These are phyloP conservation scores for Palythoa grandiflora DNA, from an alignment of 92 coral and sea anemone genomes.

Conservation along the genomic window DNA sequence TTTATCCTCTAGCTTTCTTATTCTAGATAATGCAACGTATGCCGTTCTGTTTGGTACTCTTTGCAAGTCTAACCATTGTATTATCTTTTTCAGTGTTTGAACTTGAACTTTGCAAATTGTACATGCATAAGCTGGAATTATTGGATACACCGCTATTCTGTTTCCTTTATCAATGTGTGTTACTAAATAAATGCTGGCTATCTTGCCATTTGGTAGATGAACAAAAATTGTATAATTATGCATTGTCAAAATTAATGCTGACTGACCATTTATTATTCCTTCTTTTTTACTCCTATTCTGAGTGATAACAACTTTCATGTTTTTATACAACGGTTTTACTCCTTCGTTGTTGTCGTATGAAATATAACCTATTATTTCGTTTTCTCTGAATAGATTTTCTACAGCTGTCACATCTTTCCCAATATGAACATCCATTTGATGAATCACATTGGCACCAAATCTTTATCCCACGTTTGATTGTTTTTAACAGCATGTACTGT, in stretches of 20 bases:
- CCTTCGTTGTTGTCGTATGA: background rate
- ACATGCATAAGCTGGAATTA: background rate
- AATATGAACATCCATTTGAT: too few species aligned
- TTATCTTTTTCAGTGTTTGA: background rate
- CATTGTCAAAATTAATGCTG: background rate
- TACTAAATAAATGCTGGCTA: background rate
- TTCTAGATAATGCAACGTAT: conserved; percentile 6
- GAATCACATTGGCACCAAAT: too few species aligned
- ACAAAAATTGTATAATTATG: background rate
- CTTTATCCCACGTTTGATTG: too few species aligned
- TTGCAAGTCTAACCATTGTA: background rate
- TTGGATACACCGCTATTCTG: background rate
- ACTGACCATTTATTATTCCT: conserved; percentile 11
- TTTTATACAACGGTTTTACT: background rate
- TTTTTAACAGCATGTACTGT: too few species aligned
- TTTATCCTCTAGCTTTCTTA: background rate
- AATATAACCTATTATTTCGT: background rate
- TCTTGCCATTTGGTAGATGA: background rate
- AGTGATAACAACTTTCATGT: conserved; percentile 7
- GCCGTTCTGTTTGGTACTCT: background rate
- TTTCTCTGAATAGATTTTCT: background rate
- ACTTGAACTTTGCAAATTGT: conserved; percentile 35
- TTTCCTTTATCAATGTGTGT: background rate
- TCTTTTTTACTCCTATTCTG: background rate
- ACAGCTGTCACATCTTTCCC: background rate